These are phyloP conservation scores for Philonicus albiceps DNA, from an alignment of 2,888 invertebrate genomes.

Conservation along the genomic window DNA sequence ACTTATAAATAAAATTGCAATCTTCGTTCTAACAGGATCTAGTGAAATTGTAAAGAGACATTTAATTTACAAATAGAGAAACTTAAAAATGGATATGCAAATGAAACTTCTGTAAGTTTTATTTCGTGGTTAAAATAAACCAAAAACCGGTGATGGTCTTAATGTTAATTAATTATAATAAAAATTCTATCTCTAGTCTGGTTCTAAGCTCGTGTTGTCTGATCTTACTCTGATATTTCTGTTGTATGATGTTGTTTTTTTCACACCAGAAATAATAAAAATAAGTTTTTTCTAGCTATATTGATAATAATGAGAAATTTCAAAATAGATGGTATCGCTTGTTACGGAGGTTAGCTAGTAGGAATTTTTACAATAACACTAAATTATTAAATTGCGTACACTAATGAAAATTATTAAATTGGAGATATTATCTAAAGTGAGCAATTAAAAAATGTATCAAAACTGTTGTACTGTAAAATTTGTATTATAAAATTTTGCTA, in stretches of 20 bases:
- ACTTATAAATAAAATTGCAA: too few species aligned
- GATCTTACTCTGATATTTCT: background rate
- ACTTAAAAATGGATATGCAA: background rate
- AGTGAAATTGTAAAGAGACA: background rate
- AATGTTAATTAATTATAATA: background rate
- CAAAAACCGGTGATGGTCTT: background rate
- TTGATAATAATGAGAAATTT: background rate
- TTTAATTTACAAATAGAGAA: background rate
- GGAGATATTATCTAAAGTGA: too few species aligned
- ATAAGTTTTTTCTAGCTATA: background rate
- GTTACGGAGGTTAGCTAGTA: too few species aligned
- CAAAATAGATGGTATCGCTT: background rate
- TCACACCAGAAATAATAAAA: background rate
- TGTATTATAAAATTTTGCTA: too few species aligned
- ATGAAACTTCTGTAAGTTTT: background rate
- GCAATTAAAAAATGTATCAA: too few species aligned
- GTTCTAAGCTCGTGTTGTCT: background rate
- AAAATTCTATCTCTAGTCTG: too few species aligned
- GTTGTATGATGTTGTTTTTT: background rate
- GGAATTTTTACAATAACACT: too few species aligned
- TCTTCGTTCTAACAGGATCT: too few species aligned
- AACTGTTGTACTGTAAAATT: too few species aligned
- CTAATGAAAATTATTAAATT: background rate
- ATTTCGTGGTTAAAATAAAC: background rate
- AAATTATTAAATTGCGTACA: too few species aligned